Base-by-base conservation (phyloP, 2,888 invertebrate species). In the Taphrorychus bicolor region DNA sequence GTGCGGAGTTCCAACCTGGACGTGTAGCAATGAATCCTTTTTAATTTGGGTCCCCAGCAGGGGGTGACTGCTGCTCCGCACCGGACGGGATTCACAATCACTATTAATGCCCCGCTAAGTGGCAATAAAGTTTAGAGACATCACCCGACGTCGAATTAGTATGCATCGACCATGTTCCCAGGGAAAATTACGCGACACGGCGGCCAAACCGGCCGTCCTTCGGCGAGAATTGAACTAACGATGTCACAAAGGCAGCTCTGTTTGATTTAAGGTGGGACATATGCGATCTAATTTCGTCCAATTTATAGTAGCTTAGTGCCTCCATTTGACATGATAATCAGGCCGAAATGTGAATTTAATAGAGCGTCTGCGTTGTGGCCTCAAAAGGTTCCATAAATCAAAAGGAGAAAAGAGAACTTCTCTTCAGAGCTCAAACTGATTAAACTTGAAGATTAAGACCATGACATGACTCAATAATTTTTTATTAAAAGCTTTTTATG, bases 21-120 rank as follows among this genome's bases (percentile, higher is more conserved):
- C 65, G 62, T 60, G 65, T 66, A 19, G 62, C 66, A 66, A 69
- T 66, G 63, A 70, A 63, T 62, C 66, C 48, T 66, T 70, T 70
- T 68, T 70, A 69, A 66, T 71, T 69, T 57, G 42, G 58, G 41
- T 57, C 62, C 63, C 53, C 21, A 19, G 40, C 14, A 18, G 61
- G 62, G 60, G 59, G 63, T 19, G 60, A 57, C 59, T 54, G 52
- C 45, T 56, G 54, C 51, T 57, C 70, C 18, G 72, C 69, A 73
- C 75, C 72, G 70, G 73, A 72, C 72, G 63, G 69, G 74, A 72
- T 73, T 74, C 70, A 71, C 74, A 75, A 75, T 75, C 80, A 79
- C 77, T 75, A 77, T 78, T 81, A 82, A 82, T 81, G 79, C 76
- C 74, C 75, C 75, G 75, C 79, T 81, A 81, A 82, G 81, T 80